Base-by-base conservation (phyloP, 2,888 invertebrate species). In the Tetrapedia diversipes region DNA sequence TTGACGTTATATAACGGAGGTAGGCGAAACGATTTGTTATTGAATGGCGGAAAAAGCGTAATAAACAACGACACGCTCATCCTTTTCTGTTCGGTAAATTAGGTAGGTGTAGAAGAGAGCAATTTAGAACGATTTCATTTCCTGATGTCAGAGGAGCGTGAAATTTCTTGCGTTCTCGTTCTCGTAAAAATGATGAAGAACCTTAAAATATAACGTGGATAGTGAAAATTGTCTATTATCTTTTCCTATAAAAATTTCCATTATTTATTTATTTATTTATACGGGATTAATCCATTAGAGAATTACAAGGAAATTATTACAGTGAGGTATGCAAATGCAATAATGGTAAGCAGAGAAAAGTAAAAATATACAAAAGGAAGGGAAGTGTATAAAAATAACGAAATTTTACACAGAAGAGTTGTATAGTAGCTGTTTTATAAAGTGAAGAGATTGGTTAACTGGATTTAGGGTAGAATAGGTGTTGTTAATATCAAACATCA, bases 121-220 rank as follows among this genome's bases (percentile, higher is more conserved):
- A 60, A 68, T 41, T 54, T 47, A 49, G 64, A 59, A 57, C 59
- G 51, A 53, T 45, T 65, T 71, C 59, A 39, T 71, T 65, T 71
- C 45, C 53, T 14, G 51, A 24, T 65, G 43, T 29, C 32, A 45
- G 59, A 71, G 65, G 65, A 59, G 59, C 51, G 34, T 53, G 64
- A 16, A 37, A 47, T 59, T 65, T 71, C 59, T 45, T 37, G 24
- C 37, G 56, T 56, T 53, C 32, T 22, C 16, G 3, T 65, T 57
- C 19, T 66, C 34, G 29, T 51, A 7, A 27, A 47, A 37, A 14
- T 22, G 4, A 39, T 19, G n/a, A 49, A 19, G 27, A 27, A 27
- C 49, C 43, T 22, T n/a, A 11, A n/a, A n/a, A n/a, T n/a, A 16
- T 32, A 43, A 65, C 14, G n/a, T 1, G 22, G 14, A 4, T 6